Evolutionary conservation across 2,888 invertebrate genomes (phyloP).

Genomic region (Cantharis lateralis): DNA sequence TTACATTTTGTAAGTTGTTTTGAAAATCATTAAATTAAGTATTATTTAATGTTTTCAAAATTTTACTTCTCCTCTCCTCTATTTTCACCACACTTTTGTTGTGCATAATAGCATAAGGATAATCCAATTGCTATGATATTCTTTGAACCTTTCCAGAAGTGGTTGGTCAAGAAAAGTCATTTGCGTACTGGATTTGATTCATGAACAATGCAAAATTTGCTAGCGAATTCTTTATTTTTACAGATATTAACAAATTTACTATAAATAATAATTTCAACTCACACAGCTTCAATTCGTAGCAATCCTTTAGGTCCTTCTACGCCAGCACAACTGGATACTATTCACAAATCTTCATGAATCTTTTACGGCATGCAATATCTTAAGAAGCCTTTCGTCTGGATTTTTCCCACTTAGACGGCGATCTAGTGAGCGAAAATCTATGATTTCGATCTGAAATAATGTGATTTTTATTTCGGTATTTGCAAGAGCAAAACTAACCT

Average conservation of each 20-base stretch:
- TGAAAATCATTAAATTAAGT: not conserved
- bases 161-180: no score
- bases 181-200: no score
- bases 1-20: not conserved
- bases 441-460: conserved; percentile 64
- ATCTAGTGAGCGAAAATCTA: conserved; percentile 70
- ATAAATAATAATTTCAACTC: no score
- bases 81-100: not conserved
- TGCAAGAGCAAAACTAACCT: conserved; percentile 54
- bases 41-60: not conserved
- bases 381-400: conserved; percentile 57
- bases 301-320: no score
- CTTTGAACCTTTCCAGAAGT: no score
- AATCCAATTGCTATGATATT: no score
- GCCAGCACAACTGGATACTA: no score
- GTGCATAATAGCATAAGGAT: no score
- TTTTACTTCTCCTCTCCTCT: not conserved
- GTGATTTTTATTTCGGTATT: not conserved
- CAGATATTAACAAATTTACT: no score
- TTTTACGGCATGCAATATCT: conserved; percentile 59
- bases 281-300: no score
- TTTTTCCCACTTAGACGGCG: conserved; percentile 61
- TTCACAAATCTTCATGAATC: conserved; percentile 28
- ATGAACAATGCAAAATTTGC: no score
- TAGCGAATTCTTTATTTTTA: no score